Base-by-base conservation (phyloP, 2,888 invertebrate species). In the Alloscopus bannaensis region DNA sequence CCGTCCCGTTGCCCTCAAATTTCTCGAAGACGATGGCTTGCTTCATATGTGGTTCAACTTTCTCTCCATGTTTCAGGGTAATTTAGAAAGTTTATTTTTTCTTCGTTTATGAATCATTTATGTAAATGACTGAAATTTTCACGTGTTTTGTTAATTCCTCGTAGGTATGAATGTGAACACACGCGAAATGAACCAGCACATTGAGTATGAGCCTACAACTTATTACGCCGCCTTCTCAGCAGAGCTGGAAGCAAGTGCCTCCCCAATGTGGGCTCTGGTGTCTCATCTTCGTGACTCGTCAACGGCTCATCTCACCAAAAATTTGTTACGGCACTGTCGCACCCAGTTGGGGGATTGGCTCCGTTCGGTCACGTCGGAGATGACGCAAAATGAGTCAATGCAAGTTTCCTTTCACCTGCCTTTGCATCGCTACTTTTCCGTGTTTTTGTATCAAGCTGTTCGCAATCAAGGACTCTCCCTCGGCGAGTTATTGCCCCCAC, bases 181-280 rank as follows among this genome's bases (percentile, higher is more conserved):
- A 85, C 92, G 97, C 82, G 97, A 98, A 89, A 90, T 95, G 84
- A 93, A 92, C 86, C 94, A 94, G 69, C 98, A 98, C 89, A 94
- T 98, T 18, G 98, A 98, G 90, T 97, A 95, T 90, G 98, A 99
- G 89, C 97, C 97, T 52, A 96, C 96, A 84, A 96, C 97, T 18
- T 99, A 98, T 90, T 98, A 98, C 90, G 97, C 98, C 59, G 97
- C 98, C 31, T 99, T 98, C 90, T 96, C 97, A 81, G 98, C 98
- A 6, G 98, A 99, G 90, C 90, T 98, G 85, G 98, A 99, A 90
- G 97, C 97, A 26, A 96, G 96, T 87, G 96, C 98, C 16, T 96
- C 97, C 89, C 97, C 98, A 1, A 97, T 98, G 97, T 98, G 98
- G 98, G 96, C 97, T 16, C 92, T 98, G 76, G 94, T 97, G 70